Percentiles rank a stretch among this genome's conserved stretches.
These are phyloP conservation scores for Lithobates sylvaticus DNA, from an alignment of 2,797 vertebrate species.

Conservation along the genomic window DNA sequence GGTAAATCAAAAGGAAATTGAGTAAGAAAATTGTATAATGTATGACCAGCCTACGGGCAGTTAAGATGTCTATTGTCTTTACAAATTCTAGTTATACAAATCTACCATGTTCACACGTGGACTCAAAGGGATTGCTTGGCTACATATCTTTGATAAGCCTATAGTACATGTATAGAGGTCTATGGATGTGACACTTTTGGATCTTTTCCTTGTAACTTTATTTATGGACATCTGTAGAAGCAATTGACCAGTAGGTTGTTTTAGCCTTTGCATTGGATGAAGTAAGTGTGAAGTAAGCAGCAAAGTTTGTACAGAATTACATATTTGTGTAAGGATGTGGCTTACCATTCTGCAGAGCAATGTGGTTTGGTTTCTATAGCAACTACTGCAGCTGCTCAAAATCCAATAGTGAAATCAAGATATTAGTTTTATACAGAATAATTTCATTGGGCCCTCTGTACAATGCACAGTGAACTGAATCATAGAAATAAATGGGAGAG, in stretches of 20 bases:
- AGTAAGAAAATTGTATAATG: no score
- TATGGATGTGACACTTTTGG: no score
- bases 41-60: no score
- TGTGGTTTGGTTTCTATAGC: constrained; percentile 2
- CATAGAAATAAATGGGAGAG: background rate
- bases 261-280: background rate
- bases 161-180: no score
- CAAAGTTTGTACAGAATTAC: background rate
- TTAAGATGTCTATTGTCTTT: background rate
- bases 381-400: constrained; percentile 9
- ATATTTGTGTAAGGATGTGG: background rate
- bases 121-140: no score
- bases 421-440: background rate
- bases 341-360: background rate
- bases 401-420: background rate
- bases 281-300: background rate
- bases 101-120: background rate
- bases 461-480: background rate
- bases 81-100: background rate
- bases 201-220: background rate
- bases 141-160: no score
- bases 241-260: background rate
- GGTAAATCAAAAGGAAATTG: no score
- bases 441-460: background rate
- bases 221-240: no score